These are phyloP conservation scores for Dysmachus trigonus DNA, from an alignment of 2,888 invertebrate species.

Conservation along the genomic window DNA sequence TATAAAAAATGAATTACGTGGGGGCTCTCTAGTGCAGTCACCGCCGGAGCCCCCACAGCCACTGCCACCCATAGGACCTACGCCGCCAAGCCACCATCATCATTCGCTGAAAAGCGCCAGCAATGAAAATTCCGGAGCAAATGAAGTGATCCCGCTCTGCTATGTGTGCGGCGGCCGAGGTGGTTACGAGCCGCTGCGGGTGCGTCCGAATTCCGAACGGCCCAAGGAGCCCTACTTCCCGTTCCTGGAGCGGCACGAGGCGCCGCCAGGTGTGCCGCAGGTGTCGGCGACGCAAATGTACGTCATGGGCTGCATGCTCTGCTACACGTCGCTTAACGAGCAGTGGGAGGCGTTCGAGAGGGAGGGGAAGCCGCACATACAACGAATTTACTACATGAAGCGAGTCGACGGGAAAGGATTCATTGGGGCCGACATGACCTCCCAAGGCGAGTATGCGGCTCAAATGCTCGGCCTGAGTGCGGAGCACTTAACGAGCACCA, in stretches of 20 bases:
- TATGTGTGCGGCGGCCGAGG: conserved; percentile 80
- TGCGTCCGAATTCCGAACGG: conserved; percentile 74
- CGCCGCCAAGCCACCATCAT: conserved; percentile 48
- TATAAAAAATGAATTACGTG: conserved; percentile 75
- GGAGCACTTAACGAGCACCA: conserved; percentile 63
- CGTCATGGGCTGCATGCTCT: conserved; percentile 83
- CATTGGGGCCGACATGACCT: conserved; percentile 87
- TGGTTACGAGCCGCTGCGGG: conserved; percentile 71
- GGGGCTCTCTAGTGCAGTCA: conserved; percentile 60
- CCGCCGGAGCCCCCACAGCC: conserved; percentile 41
- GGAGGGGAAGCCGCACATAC: conserved; percentile 83
- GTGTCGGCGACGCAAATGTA: conserved; percentile 62
- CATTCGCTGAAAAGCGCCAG: conserved; percentile 52
- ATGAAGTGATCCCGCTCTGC: conserved; percentile 63
- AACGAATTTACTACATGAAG: conserved; percentile 92
- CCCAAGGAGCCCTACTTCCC: conserved; percentile 87
- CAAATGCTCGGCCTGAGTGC: conserved; percentile 82
- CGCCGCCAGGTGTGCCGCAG: conserved; percentile 74
- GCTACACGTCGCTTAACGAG: conserved; percentile 84
- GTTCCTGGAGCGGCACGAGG: conserved; percentile 88
- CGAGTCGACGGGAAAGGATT: conserved; percentile 89
- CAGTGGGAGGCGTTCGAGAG: conserved; percentile 94
- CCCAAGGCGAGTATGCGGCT: conserved; percentile 92
- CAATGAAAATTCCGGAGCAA: conserved; percentile 46
- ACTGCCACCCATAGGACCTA: conserved; percentile 28